A percentile compares a stretch with the other conserved stretches of the same genome.
Evolutionary conservation across 2,888 invertebrate genomes (phyloP).

Genomic region (Melanostoma scalare): DNA sequence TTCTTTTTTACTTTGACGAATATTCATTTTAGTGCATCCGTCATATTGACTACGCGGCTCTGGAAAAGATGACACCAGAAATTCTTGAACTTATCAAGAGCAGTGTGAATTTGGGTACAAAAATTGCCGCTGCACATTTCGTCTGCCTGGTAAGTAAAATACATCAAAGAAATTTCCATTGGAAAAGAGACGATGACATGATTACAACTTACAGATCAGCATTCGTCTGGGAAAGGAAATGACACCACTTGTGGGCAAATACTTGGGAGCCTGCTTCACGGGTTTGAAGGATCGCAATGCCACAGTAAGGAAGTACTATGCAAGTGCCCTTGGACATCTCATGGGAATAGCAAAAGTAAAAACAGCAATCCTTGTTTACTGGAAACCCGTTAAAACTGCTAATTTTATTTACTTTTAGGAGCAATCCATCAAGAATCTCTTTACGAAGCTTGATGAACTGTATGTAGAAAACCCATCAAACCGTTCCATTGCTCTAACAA

Average conservation of each 20-base stretch:
- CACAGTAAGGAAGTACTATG: constrained; percentile 92
- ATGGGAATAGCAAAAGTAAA: constrained; percentile 90
- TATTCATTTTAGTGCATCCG: constrained; percentile 84
- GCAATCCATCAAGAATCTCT: constrained; percentile 84
- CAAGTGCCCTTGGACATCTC: constrained; percentile 92
- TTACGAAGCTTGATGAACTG: constrained; percentile 83
- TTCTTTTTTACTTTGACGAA: not conserved
- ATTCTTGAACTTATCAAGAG: constrained; percentile 91
- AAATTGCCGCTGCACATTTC: constrained; percentile 91
- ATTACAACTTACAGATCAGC: constrained; percentile 77
- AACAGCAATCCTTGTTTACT: not conserved
- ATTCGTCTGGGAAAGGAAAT: constrained; percentile 83
- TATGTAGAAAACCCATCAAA: constrained; percentile 89
- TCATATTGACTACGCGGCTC: constrained; percentile 89
- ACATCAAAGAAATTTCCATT: constrained; percentile 72
- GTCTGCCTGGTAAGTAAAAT: constrained; percentile 85
- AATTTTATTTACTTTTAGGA: constrained; percentile 76
- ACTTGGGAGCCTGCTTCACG: constrained; percentile 84
- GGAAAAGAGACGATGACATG: not conserved
- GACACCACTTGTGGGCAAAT: constrained; percentile 84
- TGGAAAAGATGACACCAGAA: constrained; percentile 91
- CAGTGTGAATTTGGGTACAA: constrained; percentile 92
- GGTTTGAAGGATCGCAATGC: constrained; percentile 93
- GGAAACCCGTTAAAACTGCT: constrained; percentile 41
- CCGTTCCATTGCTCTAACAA: constrained; percentile 88